Base-by-base conservation (phyloP, 2,797 vertebrate species). In the Sebastiscus albofasciatus region DNA sequence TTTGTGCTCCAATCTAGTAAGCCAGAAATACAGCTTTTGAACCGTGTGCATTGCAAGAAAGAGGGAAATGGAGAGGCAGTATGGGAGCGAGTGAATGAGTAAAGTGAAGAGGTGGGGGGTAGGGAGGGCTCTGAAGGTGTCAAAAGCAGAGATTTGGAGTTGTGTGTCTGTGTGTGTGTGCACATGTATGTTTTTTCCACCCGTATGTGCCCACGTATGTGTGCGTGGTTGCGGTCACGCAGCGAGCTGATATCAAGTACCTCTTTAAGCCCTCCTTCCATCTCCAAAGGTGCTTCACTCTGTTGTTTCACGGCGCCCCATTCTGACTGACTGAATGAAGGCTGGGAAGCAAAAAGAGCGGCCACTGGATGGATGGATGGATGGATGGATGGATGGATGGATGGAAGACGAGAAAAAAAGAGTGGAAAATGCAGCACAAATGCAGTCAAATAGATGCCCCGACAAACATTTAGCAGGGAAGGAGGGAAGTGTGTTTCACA, bases 21-120 rank as follows among this genome's bases (percentile, higher is more conserved):
- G 95, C 92, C 93, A 95, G 93, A 95, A 96, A 95, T 96, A 92
- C 88, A 95, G 92, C 90, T 93, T 94, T 94, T 93, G 90, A 94
- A 94, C 87, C 89, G 90, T 93, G 91, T 93, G 85, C 68, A 82
- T 82, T 90, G 93, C 94, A 94, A 91, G 91, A 95, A 91, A 84
- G 93, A 93, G 95, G 94, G 91, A 94, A 87, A 91, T 87, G 88
- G 88, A 91, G 88, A 91, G 84, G 82, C 86, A 64, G 89, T 89
- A 85, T 82, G 77, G 84, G 87, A 74, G 85, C 79, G 90, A 77
- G 79, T 94, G 95, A 95, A 93, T 89, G 87, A 90, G 79, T 69
- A 7, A 84, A 90, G 85, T 90, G 88, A 86, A 91, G 77, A 67
- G 67, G 64, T 67, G 68, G 81, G 65, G 80, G 87, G 55, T 36